Percentiles rank a stretch among this genome's conserved stretches.
These are phyloP conservation scores for Apolygus lucorum DNA, from an alignment of 1,140 invertebrate genomes.

Conservation along the genomic window DNA sequence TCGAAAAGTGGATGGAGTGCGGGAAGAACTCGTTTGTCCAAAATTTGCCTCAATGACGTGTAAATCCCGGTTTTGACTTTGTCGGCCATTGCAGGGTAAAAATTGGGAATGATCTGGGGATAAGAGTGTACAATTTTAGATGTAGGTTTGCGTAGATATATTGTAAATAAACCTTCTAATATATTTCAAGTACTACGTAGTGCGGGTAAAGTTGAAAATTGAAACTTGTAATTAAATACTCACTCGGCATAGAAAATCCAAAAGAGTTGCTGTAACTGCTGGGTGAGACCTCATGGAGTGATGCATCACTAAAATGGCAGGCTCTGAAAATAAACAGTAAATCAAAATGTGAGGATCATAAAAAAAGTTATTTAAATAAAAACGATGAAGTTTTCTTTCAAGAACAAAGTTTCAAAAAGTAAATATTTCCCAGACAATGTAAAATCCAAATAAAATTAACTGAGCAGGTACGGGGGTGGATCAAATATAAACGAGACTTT, in stretches of 20 bases:
- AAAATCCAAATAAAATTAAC: no score
- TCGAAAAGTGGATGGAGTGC: constrained; percentile 86
- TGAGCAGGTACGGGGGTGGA: no score
- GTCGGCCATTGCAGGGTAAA: constrained; percentile 72
- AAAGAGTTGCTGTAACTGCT: constrained; percentile 82
- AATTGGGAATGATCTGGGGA: constrained; percentile 83
- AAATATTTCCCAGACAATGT: no score
- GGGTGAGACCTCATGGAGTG: constrained; percentile 94
- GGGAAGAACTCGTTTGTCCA: constrained; percentile 86
- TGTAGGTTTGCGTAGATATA: no score
- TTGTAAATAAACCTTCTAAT: no score
- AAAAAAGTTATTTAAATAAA: no score
- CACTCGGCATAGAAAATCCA: constrained; percentile 89
- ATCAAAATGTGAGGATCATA: no score
- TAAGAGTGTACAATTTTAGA: constrained; percentile 31
- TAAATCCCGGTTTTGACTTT: constrained; percentile 85
- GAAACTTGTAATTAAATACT: constrained; percentile 30
- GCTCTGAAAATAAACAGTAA: constrained; percentile 59
- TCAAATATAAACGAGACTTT: constrained; percentile 10
- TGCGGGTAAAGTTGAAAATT: neutral
- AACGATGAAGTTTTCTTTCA: no score
- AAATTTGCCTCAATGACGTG: constrained; percentile 82
- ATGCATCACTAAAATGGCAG: constrained; percentile 96
- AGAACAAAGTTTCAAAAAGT: no score
- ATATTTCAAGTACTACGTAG: neutral